A percentile compares a stretch with the other conserved stretches of the same genome.
Evolutionary conservation across 2,113 vertebrate species (phyloP).

Genomic region (Lepisosteus osseus): DNA sequence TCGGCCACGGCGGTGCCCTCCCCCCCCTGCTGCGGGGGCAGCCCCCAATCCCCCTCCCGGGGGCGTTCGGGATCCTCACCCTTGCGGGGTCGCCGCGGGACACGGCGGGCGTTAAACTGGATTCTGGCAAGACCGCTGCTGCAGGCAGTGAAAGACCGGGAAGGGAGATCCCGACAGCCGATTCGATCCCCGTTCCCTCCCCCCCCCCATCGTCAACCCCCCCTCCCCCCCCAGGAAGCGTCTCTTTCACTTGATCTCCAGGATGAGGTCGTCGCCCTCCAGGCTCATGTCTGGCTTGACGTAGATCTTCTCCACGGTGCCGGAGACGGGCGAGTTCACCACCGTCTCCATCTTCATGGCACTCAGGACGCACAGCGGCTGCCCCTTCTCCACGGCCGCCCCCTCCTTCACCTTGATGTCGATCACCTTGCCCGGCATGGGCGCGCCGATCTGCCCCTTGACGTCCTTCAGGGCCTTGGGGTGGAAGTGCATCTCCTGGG

Average conservation of each 20-base stretch:
- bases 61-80: too few species aligned
- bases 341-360: constrained; percentile 97
- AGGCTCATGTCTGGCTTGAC: constrained; percentile 71
- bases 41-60: too few species aligned
- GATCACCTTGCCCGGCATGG: constrained; percentile 90
- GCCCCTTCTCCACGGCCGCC: constrained; percentile 73
- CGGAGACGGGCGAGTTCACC: constrained; percentile 81
- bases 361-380: constrained; percentile 84
- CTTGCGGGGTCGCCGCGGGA: not conserved
- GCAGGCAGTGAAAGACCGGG: too few species aligned
- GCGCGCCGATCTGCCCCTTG: constrained; percentile 87
- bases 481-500: constrained; percentile 91
- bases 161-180: not conserved
- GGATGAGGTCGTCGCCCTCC: constrained; percentile 88
- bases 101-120: not conserved
- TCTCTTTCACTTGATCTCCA: constrained; percentile 74
- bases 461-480: constrained; percentile 87
- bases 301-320: constrained; percentile 72
- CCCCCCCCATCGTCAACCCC: not conserved
- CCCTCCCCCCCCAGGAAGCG: not conserved
- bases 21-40: too few species aligned
- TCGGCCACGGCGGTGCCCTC: too few species aligned
- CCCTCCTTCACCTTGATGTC: constrained; percentile 79
- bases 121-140: too few species aligned
- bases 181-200: constrained; percentile 35